Percentiles rank a stretch among this genome's conserved stretches.
Conservation (phyloP, 2,888 invertebrate genomes). For the Hylaea fasciaria region DNA sequence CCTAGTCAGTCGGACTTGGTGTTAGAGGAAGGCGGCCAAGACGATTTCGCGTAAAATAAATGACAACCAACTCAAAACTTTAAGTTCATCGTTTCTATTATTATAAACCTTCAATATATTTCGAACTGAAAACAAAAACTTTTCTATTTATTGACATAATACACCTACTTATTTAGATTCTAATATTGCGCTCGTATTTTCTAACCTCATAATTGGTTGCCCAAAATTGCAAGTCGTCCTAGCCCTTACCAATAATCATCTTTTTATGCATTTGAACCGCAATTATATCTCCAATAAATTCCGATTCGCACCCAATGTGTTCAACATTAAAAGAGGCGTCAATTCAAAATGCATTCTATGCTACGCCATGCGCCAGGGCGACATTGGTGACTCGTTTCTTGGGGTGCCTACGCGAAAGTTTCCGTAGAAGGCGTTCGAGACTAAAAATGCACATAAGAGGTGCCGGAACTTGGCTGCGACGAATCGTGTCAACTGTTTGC, state of each 20-base stretch:
- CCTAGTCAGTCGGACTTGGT: not conserved
- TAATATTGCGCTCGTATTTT: too few species aligned
- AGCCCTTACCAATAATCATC: conserved; percentile 14
- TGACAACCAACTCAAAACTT: too few species aligned
- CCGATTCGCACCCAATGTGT: conserved; percentile 23
- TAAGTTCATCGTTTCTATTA: too few species aligned
- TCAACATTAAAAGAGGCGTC: not conserved
- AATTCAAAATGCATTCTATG: conserved; percentile 47
- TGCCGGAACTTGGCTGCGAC: conserved; percentile 53
- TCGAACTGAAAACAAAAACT: too few species aligned
- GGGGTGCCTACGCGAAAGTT: conserved; percentile 59
- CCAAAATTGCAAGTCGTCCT: too few species aligned
- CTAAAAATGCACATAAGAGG: conserved; percentile 63
- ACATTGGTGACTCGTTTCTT: conserved; percentile 45
- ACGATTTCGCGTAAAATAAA: too few species aligned
- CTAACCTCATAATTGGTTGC: too few species aligned
- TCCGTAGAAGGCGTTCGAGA: conserved; percentile 54
- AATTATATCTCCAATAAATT: conserved; percentile 6
- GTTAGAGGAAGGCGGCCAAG: not conserved
- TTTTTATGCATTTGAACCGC: conserved; percentile 13
- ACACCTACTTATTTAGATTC: too few species aligned
- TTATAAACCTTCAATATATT: too few species aligned
- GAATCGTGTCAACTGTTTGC: conserved; percentile 64
- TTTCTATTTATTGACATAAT: too few species aligned
- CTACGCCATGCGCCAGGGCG: conserved; percentile 45